These are phyloP conservation scores for Zeus faber DNA, from an alignment of 2,113 vertebrate species.

Conservation along the genomic window DNA sequence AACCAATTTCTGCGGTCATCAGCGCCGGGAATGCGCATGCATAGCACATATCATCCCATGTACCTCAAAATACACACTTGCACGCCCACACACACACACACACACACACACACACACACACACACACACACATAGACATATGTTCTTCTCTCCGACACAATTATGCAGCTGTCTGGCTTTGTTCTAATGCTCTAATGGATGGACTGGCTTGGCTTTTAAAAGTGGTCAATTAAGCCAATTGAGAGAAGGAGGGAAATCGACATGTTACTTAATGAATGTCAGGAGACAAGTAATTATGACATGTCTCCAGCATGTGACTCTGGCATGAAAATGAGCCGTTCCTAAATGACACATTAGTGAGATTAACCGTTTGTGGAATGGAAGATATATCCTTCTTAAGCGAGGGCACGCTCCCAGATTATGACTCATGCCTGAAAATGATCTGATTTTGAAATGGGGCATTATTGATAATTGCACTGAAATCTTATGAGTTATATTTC, in stretches of 20 bases:
- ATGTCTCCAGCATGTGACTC: slow-evolving; percentile 47
- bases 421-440: slow-evolving; percentile 26
- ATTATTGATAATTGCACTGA: not conserved
- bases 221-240: slow-evolving; percentile 64
- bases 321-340: slow-evolving; percentile 51
- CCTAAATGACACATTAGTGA: slow-evolving; percentile 9
- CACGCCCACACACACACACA: not conserved
- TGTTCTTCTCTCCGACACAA: slow-evolving; percentile 39
- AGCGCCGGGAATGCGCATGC: slow-evolving; percentile 6
- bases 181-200: slow-evolving; percentile 66
- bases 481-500: not conserved
- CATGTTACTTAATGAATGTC: slow-evolving; percentile 65
- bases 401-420: slow-evolving; percentile 30
- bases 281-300: slow-evolving; percentile 69
- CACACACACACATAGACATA: slow-evolving; percentile 7
- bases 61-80: not conserved
- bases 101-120: slow-evolving; percentile 5
- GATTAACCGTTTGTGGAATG: slow-evolving; percentile 29
- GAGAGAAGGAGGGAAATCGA: slow-evolving; percentile 48
- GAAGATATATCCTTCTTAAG: slow-evolving; percentile 26
- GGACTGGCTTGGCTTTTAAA: slow-evolving; percentile 58
- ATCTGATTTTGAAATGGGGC: slow-evolving; percentile 20
- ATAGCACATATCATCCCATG: too few species aligned
- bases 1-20: slow-evolving; percentile 47
- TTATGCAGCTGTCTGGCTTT: slow-evolving; percentile 48